phyloP scores from a whole-genome alignment of 1,140 invertebrate species.

The Drosophila repletoides region DNA sequence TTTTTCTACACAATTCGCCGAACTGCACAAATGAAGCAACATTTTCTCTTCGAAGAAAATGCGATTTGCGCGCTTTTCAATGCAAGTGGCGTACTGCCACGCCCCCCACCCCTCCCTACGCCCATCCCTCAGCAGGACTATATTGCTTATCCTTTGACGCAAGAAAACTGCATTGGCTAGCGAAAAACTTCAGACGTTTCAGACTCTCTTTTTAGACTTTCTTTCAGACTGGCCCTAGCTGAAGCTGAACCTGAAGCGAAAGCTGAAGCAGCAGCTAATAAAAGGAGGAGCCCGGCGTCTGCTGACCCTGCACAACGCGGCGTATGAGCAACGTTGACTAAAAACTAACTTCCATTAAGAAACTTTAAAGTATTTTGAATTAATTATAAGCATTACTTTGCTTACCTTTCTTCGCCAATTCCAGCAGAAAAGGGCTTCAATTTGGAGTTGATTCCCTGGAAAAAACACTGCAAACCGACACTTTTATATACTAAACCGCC shows the following conservation, averaged over 20 bases:
- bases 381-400: slow-evolving; percentile 30
- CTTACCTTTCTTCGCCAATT: too few relatives aligned
- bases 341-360: slow-evolving; percentile 18
- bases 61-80: slow-evolving; percentile 80
- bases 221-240: slow-evolving; percentile 26
- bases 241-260: too few relatives aligned
- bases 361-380: slow-evolving; percentile 26
- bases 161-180: slow-evolving; percentile 67
- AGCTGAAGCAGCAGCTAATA: slow-evolving; percentile 68
- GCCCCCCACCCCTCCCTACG: slow-evolving; percentile 4
- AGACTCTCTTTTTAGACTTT: too few relatives aligned
- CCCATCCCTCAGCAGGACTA: slow-evolving; percentile 2
- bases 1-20: slow-evolving; percentile 72
- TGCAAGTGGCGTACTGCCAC: slow-evolving; percentile 67
- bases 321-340: slow-evolving; percentile 40
- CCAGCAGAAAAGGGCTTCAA: too few relatives aligned
- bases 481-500: too few relatives aligned
- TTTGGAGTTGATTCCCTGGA: too few relatives aligned
- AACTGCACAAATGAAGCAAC: slow-evolving; percentile 78
- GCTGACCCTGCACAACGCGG: slow-evolving; percentile 40
- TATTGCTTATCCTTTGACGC: slow-evolving; percentile 70
- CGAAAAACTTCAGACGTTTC: slow-evolving; percentile 69
- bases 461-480: too few relatives aligned
- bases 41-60: slow-evolving; percentile 75
- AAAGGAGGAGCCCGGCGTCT: slow-evolving; percentile 38